These are phyloP conservation scores for mouse (Mus musculus) DNA, from an alignment of 2,113 vertebrate species.

Conservation along the genomic window DNA sequence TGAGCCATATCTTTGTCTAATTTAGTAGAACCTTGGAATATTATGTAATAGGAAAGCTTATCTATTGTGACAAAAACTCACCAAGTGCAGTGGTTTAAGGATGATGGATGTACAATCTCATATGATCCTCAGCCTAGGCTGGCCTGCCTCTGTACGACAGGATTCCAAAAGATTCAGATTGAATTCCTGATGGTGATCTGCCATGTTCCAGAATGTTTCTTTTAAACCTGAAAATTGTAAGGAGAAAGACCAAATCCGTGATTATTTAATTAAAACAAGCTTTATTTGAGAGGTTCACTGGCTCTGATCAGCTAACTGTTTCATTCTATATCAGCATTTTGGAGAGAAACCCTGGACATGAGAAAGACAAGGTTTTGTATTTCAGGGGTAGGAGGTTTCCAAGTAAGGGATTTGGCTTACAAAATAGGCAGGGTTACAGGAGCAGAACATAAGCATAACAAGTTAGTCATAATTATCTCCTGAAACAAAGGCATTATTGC, in stretches of 20 bases:
- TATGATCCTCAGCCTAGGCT: neutral
- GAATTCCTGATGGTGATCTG: neutral
- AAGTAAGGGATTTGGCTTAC: neutral
- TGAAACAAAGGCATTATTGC: neutral
- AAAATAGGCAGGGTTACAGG: neutral
- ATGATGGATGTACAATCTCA: neutral
- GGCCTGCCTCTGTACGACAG: neutral
- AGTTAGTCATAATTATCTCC: neutral
- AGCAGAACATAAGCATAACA: neutral
- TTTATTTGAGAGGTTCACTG: neutral
- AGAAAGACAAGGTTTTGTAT: neutral
- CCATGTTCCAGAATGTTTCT: neutral
- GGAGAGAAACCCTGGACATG: neutral
- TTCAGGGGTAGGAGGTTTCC: neutral
- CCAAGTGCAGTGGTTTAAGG: neutral
- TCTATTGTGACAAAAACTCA: neutral
- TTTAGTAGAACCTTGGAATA: neutral
- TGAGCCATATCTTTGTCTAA: neutral
- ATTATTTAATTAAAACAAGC: neutral
- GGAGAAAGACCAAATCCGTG: neutral
- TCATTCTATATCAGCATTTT: neutral
- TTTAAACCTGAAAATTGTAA: neutral
- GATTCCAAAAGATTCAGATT: neutral
- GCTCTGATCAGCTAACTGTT: neutral
- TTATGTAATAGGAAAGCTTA: neutral